phyloP scores from a whole-genome alignment of 2,113 vertebrate species.

The Saimiri boliviensis region DNA sequence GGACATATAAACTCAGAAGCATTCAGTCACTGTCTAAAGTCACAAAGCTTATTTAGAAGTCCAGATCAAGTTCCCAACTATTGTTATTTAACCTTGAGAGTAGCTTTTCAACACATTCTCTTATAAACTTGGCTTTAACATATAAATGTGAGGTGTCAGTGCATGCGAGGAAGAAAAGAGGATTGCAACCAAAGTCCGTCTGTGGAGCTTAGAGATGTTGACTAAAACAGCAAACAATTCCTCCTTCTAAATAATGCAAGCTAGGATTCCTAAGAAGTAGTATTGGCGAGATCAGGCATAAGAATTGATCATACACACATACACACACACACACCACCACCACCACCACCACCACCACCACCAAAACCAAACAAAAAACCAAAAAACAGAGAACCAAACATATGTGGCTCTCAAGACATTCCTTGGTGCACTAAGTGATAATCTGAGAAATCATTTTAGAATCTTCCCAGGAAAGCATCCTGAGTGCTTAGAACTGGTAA shows the following conservation, averaged over 20 bases:
- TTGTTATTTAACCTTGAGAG: constrained; percentile 47
- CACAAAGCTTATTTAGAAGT: constrained; percentile 45
- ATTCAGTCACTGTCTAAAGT: constrained; percentile 54
- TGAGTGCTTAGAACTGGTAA: not conserved
- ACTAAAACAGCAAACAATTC: not conserved
- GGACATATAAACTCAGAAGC: constrained; percentile 58
- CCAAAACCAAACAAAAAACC: not conserved
- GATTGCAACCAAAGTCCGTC: not conserved
- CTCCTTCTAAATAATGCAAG: not conserved
- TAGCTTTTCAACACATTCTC: not conserved
- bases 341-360: no score
- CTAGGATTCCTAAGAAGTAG: not conserved
- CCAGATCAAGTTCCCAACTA: constrained; percentile 27
- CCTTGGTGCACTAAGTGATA: not conserved
- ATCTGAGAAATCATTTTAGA: not conserved
- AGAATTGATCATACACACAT: not conserved
- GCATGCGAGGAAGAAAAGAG: not conserved
- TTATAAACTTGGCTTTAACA: constrained; percentile 16
- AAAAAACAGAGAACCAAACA: not conserved
- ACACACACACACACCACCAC: no score
- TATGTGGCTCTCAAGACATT: not conserved
- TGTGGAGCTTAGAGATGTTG: not conserved
- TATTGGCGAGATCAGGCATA: not conserved
- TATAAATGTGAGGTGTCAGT: not conserved
- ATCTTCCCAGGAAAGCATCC: not conserved